A percentile compares a stretch with the other conserved stretches of the same genome.
Conservation (phyloP, 2,113 vertebrate species). For the Colius striatus region DNA sequence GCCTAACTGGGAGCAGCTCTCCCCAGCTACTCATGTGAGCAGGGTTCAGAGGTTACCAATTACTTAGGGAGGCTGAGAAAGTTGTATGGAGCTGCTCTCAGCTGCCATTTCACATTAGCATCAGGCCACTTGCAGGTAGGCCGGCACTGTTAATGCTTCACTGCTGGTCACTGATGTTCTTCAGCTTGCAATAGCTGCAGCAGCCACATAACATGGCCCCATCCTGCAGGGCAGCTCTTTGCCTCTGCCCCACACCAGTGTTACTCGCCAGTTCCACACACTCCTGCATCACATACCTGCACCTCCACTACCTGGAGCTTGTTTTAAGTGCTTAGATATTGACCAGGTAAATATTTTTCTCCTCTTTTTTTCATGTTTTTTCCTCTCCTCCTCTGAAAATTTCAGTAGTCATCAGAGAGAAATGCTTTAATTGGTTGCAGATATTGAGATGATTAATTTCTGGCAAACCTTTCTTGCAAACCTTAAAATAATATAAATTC, state of each 20-base stretch:
- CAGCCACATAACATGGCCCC: background rate
- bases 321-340: background rate
- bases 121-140: constrained; percentile 81
- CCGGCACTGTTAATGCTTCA: constrained; percentile 35
- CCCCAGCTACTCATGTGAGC: constrained; percentile 75
- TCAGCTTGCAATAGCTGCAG: constrained; percentile 24
- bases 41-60: constrained; percentile 90
- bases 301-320: accelerated
- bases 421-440: background rate
- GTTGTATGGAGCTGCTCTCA: constrained; percentile 81
- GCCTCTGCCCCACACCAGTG: background rate
- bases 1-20: constrained; percentile 64
- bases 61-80: constrained; percentile 88
- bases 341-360: background rate
- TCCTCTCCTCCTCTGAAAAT: background rate
- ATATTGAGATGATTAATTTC: background rate
- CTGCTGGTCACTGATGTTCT: background rate
- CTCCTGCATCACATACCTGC: background rate
- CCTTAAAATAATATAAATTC: background rate
- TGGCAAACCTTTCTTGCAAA: background rate
- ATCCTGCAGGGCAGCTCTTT: accelerated
- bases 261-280: background rate
- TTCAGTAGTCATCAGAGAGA: background rate
- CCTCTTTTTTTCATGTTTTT: accelerated
- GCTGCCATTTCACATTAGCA: constrained; percentile 86